Percentiles rank a stretch among this genome's conserved stretches.
These are phyloP conservation scores for Epizoanthus ramosus DNA, from an alignment of 92 coral and sea anemone species.

Conservation along the genomic window DNA sequence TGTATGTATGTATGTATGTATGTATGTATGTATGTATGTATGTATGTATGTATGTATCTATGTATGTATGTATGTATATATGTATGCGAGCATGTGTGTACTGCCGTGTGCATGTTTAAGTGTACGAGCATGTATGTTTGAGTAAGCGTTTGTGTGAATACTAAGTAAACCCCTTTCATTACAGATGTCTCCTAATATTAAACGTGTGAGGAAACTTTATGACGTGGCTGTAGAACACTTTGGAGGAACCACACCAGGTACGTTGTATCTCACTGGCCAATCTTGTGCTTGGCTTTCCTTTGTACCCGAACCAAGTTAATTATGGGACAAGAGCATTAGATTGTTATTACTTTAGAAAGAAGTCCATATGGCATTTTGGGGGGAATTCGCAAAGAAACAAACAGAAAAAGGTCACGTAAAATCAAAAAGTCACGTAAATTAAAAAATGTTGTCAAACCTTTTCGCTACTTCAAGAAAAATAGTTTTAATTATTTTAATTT, in stretches of 20 bases:
- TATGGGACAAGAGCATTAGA: background rate
- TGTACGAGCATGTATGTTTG: background rate
- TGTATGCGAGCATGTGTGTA: background rate
- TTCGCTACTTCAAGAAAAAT: no score
- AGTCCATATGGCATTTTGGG: no score
- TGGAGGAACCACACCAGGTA: slow-evolving; percentile 77
- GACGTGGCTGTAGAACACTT: slow-evolving; percentile 76
- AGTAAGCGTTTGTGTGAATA: background rate
- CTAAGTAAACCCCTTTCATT: background rate
- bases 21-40: background rate
- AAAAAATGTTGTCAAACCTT: no score
- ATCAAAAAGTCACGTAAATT: no score
- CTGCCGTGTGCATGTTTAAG: no score
- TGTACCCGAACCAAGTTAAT: background rate
- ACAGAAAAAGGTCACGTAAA: no score
- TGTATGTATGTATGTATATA: no score
- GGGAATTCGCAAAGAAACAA: no score
- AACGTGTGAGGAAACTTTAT: slow-evolving; percentile 76
- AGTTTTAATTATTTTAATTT: no score
- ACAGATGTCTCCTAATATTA: slow-evolving; percentile 69
- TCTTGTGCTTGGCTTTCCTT: background rate
- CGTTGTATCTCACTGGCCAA: background rate
- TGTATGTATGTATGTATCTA: background rate
- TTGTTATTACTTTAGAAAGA: no score
- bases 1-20: background rate